Evolutionary conservation across 2,797 vertebrate species (phyloP).

Genomic region (Chelon auratus): DNA sequence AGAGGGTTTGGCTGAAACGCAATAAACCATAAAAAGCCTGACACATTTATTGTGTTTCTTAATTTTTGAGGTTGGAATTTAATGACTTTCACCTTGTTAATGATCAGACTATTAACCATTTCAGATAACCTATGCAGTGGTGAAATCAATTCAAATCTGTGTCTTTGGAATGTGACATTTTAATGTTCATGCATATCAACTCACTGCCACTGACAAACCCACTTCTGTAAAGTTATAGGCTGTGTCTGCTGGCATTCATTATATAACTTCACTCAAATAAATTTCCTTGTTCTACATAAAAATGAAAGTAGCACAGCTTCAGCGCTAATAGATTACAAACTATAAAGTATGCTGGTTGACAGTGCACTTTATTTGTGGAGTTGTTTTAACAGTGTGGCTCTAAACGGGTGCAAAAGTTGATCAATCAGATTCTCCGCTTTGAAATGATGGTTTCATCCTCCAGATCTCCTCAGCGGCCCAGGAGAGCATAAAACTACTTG

Average conservation of each 20-base stretch:
- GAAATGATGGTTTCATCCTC: neutral
- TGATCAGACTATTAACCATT: neutral
- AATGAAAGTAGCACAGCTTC: neutral
- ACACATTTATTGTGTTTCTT: neutral
- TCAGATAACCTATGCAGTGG: neutral
- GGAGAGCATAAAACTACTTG: slow-evolving; percentile 32
- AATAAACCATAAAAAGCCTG: neutral
- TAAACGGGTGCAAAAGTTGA: neutral
- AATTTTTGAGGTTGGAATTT: neutral
- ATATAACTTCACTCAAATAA: neutral
- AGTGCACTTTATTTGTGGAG: neutral
- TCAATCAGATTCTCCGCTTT: neutral
- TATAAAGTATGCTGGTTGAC: neutral
- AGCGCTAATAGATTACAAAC: neutral
- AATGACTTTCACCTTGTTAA: neutral
- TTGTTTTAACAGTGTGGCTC: neutral
- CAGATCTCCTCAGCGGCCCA: slow-evolving; percentile 16
- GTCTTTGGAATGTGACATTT: neutral
- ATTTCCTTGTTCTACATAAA: neutral
- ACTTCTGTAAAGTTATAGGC: too few species aligned
- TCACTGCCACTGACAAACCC: neutral
- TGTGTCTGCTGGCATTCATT: neutral
- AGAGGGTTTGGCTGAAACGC: neutral
- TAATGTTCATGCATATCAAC: neutral
- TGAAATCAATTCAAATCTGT: neutral